Evolutionary conservation across 2,888 invertebrate species (phyloP), one percentile per base, ranked within the genome.

Genomic region (Selenia dentaria): DNA sequence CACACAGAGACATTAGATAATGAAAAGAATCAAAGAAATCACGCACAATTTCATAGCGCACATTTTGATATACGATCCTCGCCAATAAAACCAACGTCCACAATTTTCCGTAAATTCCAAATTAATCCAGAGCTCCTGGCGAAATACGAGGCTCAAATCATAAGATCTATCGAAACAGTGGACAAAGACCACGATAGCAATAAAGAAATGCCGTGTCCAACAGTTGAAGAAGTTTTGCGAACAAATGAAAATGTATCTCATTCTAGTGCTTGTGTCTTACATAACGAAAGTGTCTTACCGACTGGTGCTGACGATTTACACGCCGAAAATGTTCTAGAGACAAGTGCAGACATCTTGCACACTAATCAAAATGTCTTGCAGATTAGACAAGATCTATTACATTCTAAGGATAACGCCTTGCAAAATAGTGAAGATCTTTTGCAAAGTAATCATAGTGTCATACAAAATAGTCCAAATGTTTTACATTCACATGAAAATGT

Each of bases 1-100:
- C 35, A 48, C 12, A 24, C 51, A 8, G 41, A 28, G 3, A 41
- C 27, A 11, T 50, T 58, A 37, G 40, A 49, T 6, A 57, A 59
- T 9, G 60, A 65, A 29, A 62, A 36, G 3, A 71, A 67, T 51
- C 55, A 71, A 3, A 70, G 75, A 43, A 57, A 62, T 25, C 64
- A 81, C 44, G 62, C 74, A 36, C 76, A 83, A 60, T 89, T 89
- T 44, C 83, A 84, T 50, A 88, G 89, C 50, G 63, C 89, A 27
- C 88, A 89, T 63, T 90, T 90, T 36, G 88, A 90, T 55, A 87
- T 89, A 32, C 60, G 88, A 44, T 90, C 89, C 1, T 89, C 89
- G 1, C 89, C 89, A 1, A 88, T 90, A 38, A 89, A 90, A 63
- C 70, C 85, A 5, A 79, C 85, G 0, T 79, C 88, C 0, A 75